phyloP scores from a whole-genome alignment of 2,888 invertebrate genomes.

The Nephrotoma flavescens region DNA sequence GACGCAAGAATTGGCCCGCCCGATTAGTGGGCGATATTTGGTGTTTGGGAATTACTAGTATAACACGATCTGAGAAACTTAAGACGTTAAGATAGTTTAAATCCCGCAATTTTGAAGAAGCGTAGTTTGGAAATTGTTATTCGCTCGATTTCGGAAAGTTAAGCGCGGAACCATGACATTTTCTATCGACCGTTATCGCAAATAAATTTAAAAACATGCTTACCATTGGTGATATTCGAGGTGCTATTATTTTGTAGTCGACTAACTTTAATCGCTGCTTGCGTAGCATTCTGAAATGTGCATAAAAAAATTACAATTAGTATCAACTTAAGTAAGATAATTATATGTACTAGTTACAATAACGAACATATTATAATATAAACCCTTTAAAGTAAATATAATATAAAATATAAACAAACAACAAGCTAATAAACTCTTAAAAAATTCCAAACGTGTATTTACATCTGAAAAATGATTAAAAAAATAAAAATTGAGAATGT shows the following conservation, averaged over 20 bases:
- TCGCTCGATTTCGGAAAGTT: too few species aligned
- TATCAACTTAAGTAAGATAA: slow-evolving; percentile 7
- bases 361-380: neutral
- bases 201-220: slow-evolving; percentile 8
- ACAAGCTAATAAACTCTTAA: neutral
- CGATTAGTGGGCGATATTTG: too few species aligned
- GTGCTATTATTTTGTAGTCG: neutral
- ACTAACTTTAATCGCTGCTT: slow-evolving; percentile 26
- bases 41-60: too few species aligned
- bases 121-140: too few species aligned
- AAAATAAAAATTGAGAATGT: neutral
- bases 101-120: too few species aligned
- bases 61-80: too few species aligned
- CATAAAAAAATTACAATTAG: slow-evolving; percentile 10
- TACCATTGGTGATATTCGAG: slow-evolving; percentile 16
- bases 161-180: too few species aligned
- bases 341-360: slow-evolving; percentile 5
- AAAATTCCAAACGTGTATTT: neutral
- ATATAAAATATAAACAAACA: slow-evolving; percentile 4
- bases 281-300: slow-evolving; percentile 35
- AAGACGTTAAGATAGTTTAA: too few species aligned
- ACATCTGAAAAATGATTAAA: neutral
- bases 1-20: too few species aligned
- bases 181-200: too few species aligned
- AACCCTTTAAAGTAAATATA: neutral